Evolutionary conservation across 2,113 vertebrate genomes (phyloP).

Genomic region (Neodontobutis hainanensis): DNA sequence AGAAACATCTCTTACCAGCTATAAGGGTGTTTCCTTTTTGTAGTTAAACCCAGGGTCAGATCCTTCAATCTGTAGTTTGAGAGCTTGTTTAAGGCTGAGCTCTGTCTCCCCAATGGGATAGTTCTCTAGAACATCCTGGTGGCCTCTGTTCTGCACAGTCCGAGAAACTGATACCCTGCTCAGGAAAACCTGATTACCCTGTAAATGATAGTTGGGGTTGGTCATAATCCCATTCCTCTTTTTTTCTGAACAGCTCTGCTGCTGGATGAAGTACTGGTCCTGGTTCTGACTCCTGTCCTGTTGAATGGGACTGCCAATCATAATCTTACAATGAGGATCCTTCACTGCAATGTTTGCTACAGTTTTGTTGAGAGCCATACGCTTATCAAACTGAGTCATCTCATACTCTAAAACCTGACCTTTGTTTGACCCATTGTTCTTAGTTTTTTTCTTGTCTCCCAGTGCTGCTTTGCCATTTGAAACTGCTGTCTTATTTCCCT

Average conservation of each 20-base stretch:
- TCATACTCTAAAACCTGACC: slow-evolving; percentile 94
- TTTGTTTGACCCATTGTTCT: slow-evolving; percentile 83
- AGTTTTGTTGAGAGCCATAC: slow-evolving; percentile 84
- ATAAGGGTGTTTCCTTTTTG: slow-evolving; percentile 98
- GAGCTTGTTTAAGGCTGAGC: slow-evolving; percentile 97
- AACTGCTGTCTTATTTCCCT: slow-evolving; percentile 81
- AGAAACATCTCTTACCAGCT: slow-evolving; percentile 79
- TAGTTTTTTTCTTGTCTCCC: slow-evolving; percentile 86
- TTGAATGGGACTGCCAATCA: slow-evolving; percentile 80
- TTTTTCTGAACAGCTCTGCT: slow-evolving; percentile 90
- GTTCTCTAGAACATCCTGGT: slow-evolving; percentile 91
- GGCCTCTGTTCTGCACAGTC: slow-evolving; percentile 85
- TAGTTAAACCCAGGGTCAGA: slow-evolving; percentile 93
- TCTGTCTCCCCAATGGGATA: slow-evolving; percentile 92
- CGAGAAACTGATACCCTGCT: slow-evolving; percentile 91
- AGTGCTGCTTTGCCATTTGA: slow-evolving; percentile 83
- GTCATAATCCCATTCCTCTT: slow-evolving; percentile 98
- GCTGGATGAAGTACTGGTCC: slow-evolving; percentile 90
- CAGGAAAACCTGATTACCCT: slow-evolving; percentile 94
- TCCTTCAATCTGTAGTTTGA: slow-evolving; percentile 96
- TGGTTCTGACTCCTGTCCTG: slow-evolving; percentile 83
- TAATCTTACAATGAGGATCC: slow-evolving; percentile 87
- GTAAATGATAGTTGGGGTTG: slow-evolving; percentile 96
- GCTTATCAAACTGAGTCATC: slow-evolving; percentile 96
- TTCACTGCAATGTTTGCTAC: slow-evolving; percentile 78